Percentiles rank a stretch among this genome's conserved stretches.
Conservation (phyloP, 2,113 vertebrate species). For the Plestiodon gilberti region DNA sequence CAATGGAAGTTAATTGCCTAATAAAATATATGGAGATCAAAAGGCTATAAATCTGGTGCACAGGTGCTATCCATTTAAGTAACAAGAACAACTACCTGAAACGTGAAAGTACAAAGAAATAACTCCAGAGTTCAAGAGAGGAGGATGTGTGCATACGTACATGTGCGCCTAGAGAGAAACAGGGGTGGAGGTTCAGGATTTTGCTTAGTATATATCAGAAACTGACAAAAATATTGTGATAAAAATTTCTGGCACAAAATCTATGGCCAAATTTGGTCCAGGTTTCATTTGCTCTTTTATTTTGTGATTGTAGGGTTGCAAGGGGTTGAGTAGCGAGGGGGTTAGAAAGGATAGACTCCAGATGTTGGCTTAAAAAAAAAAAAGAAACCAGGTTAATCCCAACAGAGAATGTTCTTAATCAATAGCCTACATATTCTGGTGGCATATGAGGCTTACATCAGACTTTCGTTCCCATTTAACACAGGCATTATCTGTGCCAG, state of each 20-base stretch:
- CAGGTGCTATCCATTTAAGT: conserved; percentile 20
- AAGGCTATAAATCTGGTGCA: background rate
- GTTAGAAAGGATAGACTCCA: conserved; percentile 76
- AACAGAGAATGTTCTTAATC: conserved; percentile 66
- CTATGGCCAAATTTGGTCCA: conserved; percentile 48
- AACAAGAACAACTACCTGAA: background rate
- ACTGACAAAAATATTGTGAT: conserved; percentile 66
- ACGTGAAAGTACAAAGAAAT: conserved; percentile 27
- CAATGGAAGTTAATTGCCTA: background rate
- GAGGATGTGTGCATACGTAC: background rate
- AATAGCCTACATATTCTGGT: conserved; percentile 67
- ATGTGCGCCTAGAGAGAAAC: background rate
- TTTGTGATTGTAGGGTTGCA: conserved; percentile 3
- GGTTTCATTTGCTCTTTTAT: conserved; percentile 39
- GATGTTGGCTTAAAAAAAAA: conserved; percentile 69
- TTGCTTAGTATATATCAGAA: conserved; percentile 59
- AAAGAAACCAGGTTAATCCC: conserved; percentile 52
- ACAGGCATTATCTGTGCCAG: conserved; percentile 70
- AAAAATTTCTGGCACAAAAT: conserved; percentile 63
- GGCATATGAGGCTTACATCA: conserved; percentile 14
- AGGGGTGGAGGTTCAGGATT: conserved; percentile 5
- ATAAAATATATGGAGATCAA: conserved; percentile 32
- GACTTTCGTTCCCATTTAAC: conserved; percentile 43
- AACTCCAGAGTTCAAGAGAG: conserved; percentile 10
- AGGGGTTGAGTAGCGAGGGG: conserved; percentile 41